phyloP scores from a whole-genome alignment of 2,888 invertebrate genomes.

The Endotricha flammealis region DNA sequence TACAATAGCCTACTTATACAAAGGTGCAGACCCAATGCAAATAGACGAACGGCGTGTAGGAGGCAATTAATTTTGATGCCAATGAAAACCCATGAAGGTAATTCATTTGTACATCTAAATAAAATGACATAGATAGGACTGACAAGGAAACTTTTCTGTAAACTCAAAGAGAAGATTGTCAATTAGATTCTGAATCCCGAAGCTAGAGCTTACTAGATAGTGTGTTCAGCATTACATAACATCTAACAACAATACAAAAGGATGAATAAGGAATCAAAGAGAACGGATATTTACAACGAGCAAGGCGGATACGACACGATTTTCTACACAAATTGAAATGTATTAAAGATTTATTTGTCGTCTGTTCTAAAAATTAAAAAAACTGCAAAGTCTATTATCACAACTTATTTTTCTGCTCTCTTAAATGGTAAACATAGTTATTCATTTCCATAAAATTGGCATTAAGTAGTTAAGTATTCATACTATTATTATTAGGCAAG shows the following conservation, averaged over 20 bases:
- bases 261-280: background rate
- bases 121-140: background rate
- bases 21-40: background rate
- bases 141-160: background rate
- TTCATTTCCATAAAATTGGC: no score
- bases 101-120: background rate
- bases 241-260: background rate
- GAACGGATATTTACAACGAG: background rate
- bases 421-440: no score
- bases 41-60: background rate
- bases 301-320: background rate
- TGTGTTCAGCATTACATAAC: background rate
- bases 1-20: background rate
- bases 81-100: background rate
- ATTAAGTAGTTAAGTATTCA: no score
- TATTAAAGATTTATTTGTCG: no score
- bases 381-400: no score
- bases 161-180: background rate
- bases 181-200: background rate
- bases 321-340: no score
- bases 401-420: no score
- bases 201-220: background rate
- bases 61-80: background rate
- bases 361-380: no score
- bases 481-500: no score